Conservation (phyloP, 1,140 invertebrate species). For the Atopsyche davidsoni region DNA sequence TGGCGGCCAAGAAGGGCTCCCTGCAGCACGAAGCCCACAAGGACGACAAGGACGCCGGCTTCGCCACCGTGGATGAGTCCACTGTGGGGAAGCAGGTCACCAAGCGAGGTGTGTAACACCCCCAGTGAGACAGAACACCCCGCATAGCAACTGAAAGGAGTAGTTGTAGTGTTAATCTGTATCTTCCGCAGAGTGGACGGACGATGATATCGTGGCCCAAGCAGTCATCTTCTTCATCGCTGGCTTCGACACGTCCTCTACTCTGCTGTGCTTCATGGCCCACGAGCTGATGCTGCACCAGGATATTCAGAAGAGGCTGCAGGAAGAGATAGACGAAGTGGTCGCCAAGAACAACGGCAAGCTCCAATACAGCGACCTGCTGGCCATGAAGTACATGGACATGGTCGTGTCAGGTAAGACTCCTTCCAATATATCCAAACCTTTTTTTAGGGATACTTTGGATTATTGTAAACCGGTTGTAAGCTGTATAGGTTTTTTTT, state of each 20-base stretch:
- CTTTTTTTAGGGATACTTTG: not conserved
- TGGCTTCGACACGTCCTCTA: slow-evolving; percentile 45
- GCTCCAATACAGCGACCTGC: slow-evolving; percentile 38
- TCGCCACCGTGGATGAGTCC: slow-evolving; percentile 31
- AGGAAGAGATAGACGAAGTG: slow-evolving; percentile 47
- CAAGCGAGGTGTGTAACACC: slow-evolving; percentile 11
- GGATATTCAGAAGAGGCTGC: slow-evolving; percentile 50
- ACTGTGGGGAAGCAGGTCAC: slow-evolving; percentile 12
- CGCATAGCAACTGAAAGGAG: too few species aligned
- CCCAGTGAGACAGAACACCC: too few species aligned
- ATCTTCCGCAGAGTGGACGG: slow-evolving; percentile 34
- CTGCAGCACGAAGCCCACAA: slow-evolving; percentile 19
- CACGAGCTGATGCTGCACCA: slow-evolving; percentile 51
- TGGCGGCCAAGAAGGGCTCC: not conserved
- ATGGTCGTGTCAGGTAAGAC: slow-evolving; percentile 42
- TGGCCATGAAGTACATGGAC: slow-evolving; percentile 43
- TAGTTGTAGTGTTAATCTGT: too few species aligned
- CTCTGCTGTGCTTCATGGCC: slow-evolving; percentile 33
- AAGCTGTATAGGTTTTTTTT: not conserved
- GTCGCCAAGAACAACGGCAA: slow-evolving; percentile 35
- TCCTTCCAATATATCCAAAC: not conserved
- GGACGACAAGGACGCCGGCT: slow-evolving; percentile 23
- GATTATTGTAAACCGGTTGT: not conserved
- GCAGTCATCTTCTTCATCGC: slow-evolving; percentile 48
- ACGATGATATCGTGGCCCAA: slow-evolving; percentile 40